phyloP scores from a whole-genome alignment of 2,113 vertebrate genomes.

The Numida meleagris region DNA sequence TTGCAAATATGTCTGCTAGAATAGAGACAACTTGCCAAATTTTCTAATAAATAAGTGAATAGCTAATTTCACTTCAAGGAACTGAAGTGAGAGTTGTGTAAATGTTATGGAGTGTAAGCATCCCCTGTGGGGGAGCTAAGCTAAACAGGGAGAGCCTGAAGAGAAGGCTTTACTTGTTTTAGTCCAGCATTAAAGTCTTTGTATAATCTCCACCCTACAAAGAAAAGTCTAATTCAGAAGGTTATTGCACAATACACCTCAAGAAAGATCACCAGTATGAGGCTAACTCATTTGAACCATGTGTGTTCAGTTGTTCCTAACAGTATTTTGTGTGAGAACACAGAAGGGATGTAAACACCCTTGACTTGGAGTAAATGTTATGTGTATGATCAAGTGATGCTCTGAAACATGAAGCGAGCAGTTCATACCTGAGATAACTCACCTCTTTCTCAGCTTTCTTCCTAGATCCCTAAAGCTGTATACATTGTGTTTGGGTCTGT shows the following conservation, averaged over 20 bases:
- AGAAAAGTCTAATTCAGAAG: neutral
- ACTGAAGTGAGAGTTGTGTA: neutral
- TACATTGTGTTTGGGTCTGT: neutral
- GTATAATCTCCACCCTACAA: too few relatives aligned
- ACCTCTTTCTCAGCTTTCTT: neutral
- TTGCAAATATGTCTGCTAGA: neutral
- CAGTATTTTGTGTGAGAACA: neutral
- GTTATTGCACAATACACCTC: rapidly evolving
- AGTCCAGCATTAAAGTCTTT: neutral
- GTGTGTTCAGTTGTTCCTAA: neutral
- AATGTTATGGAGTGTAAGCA: neutral
- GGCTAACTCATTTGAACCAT: neutral
- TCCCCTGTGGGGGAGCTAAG: neutral
- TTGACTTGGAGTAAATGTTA: neutral
- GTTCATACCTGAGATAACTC: neutral
- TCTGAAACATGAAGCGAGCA: neutral
- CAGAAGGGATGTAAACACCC: neutral
- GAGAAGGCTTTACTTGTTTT: neutral
- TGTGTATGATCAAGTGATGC: neutral
- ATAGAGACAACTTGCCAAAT: neutral
- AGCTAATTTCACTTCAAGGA: neutral
- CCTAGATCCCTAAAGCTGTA: neutral
- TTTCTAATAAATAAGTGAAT: neutral
- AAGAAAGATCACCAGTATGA: neutral
- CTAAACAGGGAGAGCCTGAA: neutral